Percentiles rank a stretch among this genome's conserved stretches.
These are phyloP conservation scores for Linnaemya vulpina DNA, from an alignment of 2,888 invertebrate genomes.

Conservation along the genomic window DNA sequence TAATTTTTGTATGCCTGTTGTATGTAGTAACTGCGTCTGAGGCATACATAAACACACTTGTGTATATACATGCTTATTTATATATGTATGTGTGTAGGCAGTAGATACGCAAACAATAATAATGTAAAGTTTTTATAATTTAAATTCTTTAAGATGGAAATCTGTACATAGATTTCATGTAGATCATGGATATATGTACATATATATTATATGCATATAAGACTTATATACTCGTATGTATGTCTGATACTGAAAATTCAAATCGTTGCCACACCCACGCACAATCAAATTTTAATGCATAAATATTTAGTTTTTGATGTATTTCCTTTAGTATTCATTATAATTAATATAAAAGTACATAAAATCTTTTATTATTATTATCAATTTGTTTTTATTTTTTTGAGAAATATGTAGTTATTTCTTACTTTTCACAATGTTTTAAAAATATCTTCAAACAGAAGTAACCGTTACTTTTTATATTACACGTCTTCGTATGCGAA, in stretches of 20 bases:
- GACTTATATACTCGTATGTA: not conserved
- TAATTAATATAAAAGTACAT: not conserved
- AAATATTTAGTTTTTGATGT: not conserved
- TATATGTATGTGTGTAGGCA: no score
- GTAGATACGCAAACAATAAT: no score
- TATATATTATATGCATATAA: no score
- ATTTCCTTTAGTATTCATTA: not conserved
- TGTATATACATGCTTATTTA: no score
- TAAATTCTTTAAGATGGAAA: no score
- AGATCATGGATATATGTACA: not conserved
- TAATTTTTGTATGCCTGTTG: not conserved
- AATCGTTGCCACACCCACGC: constrained; percentile 69
- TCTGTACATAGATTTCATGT: no score
- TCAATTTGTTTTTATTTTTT: constrained; percentile 22
- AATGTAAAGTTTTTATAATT: no score
- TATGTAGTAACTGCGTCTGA: no score
- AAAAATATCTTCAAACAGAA: constrained; percentile 40
- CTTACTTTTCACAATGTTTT: constrained; percentile 52
- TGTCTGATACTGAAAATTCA: not conserved
- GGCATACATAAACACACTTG: no score
- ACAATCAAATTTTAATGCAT: constrained; percentile 3
- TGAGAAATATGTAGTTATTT: constrained; percentile 23
- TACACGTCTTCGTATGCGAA: constrained; percentile 77
- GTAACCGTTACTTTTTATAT: constrained; percentile 45
- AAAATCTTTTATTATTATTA: not conserved